phyloP scores from a whole-genome alignment of 2,888 invertebrate species.

The Caenorhabditis macrosperma region DNA sequence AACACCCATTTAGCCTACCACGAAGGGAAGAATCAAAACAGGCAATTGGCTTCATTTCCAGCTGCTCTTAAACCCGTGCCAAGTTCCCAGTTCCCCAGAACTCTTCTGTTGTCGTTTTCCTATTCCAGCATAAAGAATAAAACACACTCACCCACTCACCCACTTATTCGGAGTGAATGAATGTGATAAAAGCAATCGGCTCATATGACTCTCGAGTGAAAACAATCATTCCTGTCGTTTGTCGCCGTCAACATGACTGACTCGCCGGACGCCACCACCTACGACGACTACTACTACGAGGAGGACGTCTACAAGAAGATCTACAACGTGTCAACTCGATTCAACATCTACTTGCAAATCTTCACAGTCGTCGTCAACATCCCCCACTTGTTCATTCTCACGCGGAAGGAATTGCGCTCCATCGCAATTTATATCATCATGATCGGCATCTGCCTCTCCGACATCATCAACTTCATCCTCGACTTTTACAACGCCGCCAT shows the following conservation, averaged over 20 bases:
- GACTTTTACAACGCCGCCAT: neutral
- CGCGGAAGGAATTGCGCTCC: slow-evolving; percentile 17
- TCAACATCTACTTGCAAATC: neutral
- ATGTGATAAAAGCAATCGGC: too few relatives aligned
- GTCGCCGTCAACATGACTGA: neutral
- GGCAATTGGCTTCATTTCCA: too few relatives aligned
- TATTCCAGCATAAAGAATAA: too few relatives aligned
- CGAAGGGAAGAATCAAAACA: too few relatives aligned
- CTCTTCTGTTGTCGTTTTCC: too few relatives aligned
- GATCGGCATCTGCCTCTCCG: slow-evolving; percentile 23
- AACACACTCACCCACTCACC: too few relatives aligned
- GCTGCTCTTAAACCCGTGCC: too few relatives aligned
- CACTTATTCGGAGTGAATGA: too few relatives aligned
- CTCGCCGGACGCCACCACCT: too few relatives aligned
- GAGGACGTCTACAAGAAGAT: neutral
- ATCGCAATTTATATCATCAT: slow-evolving; percentile 18
- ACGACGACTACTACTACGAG: neutral
- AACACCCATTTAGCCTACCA: too few relatives aligned
- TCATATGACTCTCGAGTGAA: too few relatives aligned
- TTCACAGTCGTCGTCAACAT: slow-evolving; percentile 16
- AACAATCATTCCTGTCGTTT: neutral
- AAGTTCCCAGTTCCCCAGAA: too few relatives aligned
- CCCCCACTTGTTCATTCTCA: slow-evolving; percentile 8
- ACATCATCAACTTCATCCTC: slow-evolving; percentile 12
- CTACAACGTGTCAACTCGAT: neutral